phyloP scores from a whole-genome alignment of 1,140 invertebrate genomes.

The Tyrophagus putrescentiae region DNA sequence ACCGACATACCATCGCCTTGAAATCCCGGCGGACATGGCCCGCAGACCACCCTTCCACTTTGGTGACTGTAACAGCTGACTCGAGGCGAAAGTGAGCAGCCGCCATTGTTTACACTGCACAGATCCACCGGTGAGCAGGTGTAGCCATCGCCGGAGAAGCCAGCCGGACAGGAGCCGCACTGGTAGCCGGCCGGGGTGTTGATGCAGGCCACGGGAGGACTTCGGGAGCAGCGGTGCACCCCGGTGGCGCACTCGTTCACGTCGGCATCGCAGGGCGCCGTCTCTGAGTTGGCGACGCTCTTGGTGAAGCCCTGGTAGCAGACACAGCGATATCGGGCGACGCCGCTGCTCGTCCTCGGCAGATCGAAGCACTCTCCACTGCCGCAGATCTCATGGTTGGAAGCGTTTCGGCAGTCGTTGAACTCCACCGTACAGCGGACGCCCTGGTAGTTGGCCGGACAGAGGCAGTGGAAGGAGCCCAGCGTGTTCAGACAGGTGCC shows the following conservation, averaged over 20 bases:
- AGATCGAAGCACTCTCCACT: constrained; percentile 60
- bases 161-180: constrained; percentile 64
- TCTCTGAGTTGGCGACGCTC: too few relatives aligned
- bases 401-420: constrained; percentile 52
- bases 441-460: constrained; percentile 62
- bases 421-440: constrained; percentile 53
- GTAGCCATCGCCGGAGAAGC: constrained; percentile 72
- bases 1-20: constrained; percentile 18
- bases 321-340: constrained; percentile 35
- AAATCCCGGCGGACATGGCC: constrained; percentile 55
- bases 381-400: constrained; percentile 60
- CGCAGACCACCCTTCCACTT: constrained; percentile 68
- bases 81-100: constrained; percentile 58
- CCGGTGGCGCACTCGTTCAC: constrained; percentile 60
- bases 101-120: constrained; percentile 68
- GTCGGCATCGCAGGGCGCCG: constrained; percentile 59
- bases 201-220: constrained; percentile 63
- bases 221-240: constrained; percentile 53
- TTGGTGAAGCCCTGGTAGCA: constrained; percentile 33
- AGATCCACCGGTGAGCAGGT: constrained; percentile 73
- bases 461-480: constrained; percentile 55
- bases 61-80: constrained; percentile 71
- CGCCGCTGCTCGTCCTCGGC: constrained; percentile 9
- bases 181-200: constrained; percentile 69
- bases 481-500: constrained; percentile 64